Percentiles rank a stretch among this genome's conserved stretches.
Evolutionary conservation across 2,797 vertebrate species (phyloP).

Genomic region (Nannoperca australis): DNA sequence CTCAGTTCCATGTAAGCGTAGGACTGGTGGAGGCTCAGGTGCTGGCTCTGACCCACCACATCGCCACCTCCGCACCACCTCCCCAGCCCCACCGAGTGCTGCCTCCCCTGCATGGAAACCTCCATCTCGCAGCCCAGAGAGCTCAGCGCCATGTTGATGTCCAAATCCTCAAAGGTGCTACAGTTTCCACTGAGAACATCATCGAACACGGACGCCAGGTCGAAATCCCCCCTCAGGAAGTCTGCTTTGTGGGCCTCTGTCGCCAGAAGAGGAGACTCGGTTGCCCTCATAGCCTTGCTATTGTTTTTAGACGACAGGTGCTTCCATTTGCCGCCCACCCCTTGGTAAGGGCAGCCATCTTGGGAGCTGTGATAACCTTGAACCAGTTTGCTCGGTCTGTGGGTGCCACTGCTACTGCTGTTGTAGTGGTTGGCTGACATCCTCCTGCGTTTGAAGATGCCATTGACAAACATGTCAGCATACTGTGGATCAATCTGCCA

Average conservation of each 20-base stretch:
- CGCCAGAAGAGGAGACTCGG: conserved; percentile 83
- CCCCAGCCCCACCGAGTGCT: conserved; percentile 67
- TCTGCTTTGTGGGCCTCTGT: conserved; percentile 82
- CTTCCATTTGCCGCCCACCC: conserved; percentile 74
- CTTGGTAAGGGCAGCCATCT: conserved; percentile 76
- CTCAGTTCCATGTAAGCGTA: conserved; percentile 81
- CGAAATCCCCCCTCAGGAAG: conserved; percentile 86
- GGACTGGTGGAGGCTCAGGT: conserved; percentile 74
- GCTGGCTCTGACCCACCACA: conserved; percentile 62
- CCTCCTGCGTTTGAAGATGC: conserved; percentile 88
- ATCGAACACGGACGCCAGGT: conserved; percentile 88
- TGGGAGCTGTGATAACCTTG: conserved; percentile 71
- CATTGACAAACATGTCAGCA: conserved; percentile 90
- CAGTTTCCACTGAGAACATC: conserved; percentile 86
- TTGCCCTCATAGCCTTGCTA: conserved; percentile 69
- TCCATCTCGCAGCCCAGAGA: conserved; percentile 88
- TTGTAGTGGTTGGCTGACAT: conserved; percentile 87
- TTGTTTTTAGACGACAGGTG: conserved; percentile 72
- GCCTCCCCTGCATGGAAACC: conserved; percentile 79
- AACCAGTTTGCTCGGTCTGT: conserved; percentile 80
- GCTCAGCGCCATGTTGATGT: conserved; percentile 89
- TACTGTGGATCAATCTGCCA: conserved; percentile 91
- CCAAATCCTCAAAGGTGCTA: conserved; percentile 90
- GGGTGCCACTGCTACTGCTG: conserved; percentile 33
- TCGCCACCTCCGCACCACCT: conserved; percentile 82